Percentiles rank a stretch among this genome's conserved stretches.
phyloP scores from a whole-genome alignment of 2,888 invertebrate species.

The Julus scandinavius region DNA sequence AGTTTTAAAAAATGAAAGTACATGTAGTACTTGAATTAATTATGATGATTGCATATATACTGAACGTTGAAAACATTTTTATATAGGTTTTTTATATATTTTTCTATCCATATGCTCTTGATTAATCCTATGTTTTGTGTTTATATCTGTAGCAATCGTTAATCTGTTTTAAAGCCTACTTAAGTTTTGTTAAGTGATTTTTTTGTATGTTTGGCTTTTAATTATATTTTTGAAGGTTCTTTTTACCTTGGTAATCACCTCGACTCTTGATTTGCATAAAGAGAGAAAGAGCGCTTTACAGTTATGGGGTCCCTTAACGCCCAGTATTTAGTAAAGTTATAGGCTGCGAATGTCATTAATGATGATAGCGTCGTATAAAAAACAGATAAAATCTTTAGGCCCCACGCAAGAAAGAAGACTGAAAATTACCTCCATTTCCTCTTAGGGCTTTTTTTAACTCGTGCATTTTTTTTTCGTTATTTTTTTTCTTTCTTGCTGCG shows the following conservation, averaged over 20 bases:
- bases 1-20: too few relatives aligned
- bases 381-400: constrained; percentile 39
- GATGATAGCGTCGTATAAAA: constrained; percentile 48
- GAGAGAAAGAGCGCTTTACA: not conserved
- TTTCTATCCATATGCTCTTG: too few relatives aligned
- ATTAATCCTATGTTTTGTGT: too few relatives aligned
- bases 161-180: constrained; percentile 22
- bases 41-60: too few relatives aligned
- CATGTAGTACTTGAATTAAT: too few relatives aligned
- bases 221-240: constrained; percentile 3
- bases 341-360: constrained; percentile 45
- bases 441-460: constrained; percentile 36
- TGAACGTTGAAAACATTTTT: too few relatives aligned
- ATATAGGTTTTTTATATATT: too few relatives aligned
- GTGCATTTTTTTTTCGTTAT: not conserved
- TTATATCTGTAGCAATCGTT: not conserved
- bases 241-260: constrained; percentile 15
- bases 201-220: not conserved
- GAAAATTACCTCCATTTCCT: constrained; percentile 49
- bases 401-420: not conserved
- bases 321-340: constrained; percentile 38
- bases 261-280: not conserved
- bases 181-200: constrained; percentile 3
- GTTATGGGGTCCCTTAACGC: not conserved
- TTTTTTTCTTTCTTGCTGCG: not conserved